Conservation (phyloP, 1,140 invertebrate species). For the Drosophila bocki region DNA sequence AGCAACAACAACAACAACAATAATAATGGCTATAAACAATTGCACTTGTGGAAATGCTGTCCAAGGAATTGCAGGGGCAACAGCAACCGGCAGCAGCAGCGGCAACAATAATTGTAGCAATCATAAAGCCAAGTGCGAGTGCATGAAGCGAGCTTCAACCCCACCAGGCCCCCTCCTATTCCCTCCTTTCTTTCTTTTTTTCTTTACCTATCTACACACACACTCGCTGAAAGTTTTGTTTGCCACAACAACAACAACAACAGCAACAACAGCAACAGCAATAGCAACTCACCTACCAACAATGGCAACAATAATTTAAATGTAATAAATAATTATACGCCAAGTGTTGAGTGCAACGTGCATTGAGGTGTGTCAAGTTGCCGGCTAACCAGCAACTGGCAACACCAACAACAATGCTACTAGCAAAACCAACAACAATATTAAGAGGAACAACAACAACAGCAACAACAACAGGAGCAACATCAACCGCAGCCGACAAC, state of each 20-base stretch:
- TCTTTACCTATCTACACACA: constrained; percentile 5
- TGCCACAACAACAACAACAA: constrained; percentile 46
- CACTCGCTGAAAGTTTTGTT: constrained; percentile 64
- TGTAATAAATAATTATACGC: constrained; percentile 84
- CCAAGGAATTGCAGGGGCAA: constrained; percentile 46
- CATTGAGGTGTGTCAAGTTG: constrained; percentile 79
- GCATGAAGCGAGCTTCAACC: constrained; percentile 57
- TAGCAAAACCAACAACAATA: constrained; percentile 11
- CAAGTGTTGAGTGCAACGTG: constrained; percentile 81
- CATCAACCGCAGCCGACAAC: constrained; percentile 43
- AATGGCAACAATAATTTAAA: constrained; percentile 80
- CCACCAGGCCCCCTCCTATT: constrained; percentile 7
- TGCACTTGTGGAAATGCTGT: constrained; percentile 67
- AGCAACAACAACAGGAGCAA: constrained; percentile 17
- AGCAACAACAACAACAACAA: constrained; percentile 22
- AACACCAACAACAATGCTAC: constrained; percentile 41
- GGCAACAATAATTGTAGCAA: constrained; percentile 74
- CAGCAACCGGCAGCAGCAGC: constrained; percentile 33
- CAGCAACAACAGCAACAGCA: constrained; percentile 43
- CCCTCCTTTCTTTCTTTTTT: constrained; percentile 9
- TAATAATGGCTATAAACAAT: constrained; percentile 52
- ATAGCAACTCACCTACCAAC: constrained; percentile 57
- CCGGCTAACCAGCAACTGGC: constrained; percentile 68
- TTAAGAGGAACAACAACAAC: constrained; percentile 39
- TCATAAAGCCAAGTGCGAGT: constrained; percentile 83